Base-by-base conservation (phyloP, 2,797 vertebrate genomes). In the Takifugu ocellatus region DNA sequence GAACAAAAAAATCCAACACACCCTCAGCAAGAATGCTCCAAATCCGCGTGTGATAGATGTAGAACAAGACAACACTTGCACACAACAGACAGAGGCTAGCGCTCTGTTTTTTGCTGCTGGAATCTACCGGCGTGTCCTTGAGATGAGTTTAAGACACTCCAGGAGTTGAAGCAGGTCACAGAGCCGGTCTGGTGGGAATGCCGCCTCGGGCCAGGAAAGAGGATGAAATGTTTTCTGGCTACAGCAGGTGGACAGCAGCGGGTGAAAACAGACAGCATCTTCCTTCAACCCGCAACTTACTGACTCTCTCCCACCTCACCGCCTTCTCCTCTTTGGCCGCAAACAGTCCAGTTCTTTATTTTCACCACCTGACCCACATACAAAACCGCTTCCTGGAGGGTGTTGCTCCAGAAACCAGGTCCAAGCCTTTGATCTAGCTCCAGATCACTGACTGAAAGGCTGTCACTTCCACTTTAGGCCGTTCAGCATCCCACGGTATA, bases 281-380 rank as follows among this genome's bases (percentile, higher is more conserved):
- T 49, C 63, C 59, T 54, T 57, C 53, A 59, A 70, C 59, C 57
- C 61, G 55, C 33, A 25, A 63, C 75, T 68, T 45, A 49, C 51
- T 61, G 49, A 66, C 55, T 66, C 60, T 59, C 63, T 65, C 65
- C 63, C 71, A 75, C 72, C 59, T 74, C 63, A 70, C 76, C 70
- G 56, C 74, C 68, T 83, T 74, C 68, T 61, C 52, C 57, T 72
- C 63, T 58, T 63, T 65, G 69, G 70, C 79, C 72, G 58, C 59
- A 72, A 82, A 77, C 76, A 63, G 67, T 72, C 61, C 26, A 25
- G 75, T 61, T 84, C 83, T 83, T 84, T 78, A 77, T 86, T 88
- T 87, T 81, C 77, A 79, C 75, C 75, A 88, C 84, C 82, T 91
- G 91, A 92, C 91, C 90, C 88, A 92, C 59, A 90, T 90, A 87